phyloP scores from a whole-genome alignment of 2,797 vertebrate species.

The Halcyon chelicuti region DNA sequence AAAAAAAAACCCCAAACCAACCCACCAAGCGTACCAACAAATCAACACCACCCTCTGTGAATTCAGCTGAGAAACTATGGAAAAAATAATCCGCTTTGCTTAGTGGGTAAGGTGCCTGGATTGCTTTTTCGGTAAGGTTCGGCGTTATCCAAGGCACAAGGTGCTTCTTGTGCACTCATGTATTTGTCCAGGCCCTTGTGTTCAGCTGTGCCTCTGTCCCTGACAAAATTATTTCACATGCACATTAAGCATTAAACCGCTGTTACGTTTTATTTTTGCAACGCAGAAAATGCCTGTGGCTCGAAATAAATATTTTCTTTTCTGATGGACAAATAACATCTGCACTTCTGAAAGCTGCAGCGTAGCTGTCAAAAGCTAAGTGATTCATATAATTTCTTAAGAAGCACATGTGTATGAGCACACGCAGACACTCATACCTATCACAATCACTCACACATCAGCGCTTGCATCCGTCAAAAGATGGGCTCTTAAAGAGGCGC shows the following conservation, averaged over 20 bases:
- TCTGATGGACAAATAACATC: slow-evolving; percentile 78
- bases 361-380: slow-evolving; percentile 64
- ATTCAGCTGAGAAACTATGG: background rate
- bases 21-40: no score
- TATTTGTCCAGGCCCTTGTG: background rate
- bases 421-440: background rate
- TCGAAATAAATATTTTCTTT: slow-evolving; percentile 80
- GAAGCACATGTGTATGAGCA: slow-evolving; percentile 26
- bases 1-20: background rate
- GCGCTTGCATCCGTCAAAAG: background rate
- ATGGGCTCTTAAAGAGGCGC: background rate
- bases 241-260: slow-evolving; percentile 71
- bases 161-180: background rate
- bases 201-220: slow-evolving; percentile 4
- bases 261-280: slow-evolving; percentile 61
- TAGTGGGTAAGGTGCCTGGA: background rate
- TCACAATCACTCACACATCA: background rate
- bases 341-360: slow-evolving; percentile 69
- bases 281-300: slow-evolving; percentile 69
- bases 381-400: slow-evolving; percentile 61
- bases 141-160: rapidly evolving
- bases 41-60: background rate
- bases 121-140: rapidly evolving
- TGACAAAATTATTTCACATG: slow-evolving; percentile 34
- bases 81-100: background rate